phyloP scores from a whole-genome alignment of 2,888 invertebrate genomes.

The Schizotus pectinicornis region DNA sequence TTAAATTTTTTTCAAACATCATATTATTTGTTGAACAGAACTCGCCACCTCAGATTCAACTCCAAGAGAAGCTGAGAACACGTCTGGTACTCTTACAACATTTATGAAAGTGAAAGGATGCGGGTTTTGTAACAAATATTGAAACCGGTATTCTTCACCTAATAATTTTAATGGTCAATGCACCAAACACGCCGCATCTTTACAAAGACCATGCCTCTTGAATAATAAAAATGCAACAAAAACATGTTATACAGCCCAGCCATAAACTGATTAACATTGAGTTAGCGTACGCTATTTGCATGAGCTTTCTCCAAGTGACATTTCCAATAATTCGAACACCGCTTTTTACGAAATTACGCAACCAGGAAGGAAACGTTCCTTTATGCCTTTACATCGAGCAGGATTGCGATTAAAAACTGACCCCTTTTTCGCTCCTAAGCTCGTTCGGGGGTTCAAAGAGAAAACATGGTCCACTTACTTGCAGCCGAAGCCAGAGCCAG shows the following conservation, averaged over 20 bases:
- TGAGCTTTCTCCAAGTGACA: conserved; percentile 10
- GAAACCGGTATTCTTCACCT: conserved; percentile 13
- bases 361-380: conserved; percentile 9
- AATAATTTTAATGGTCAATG: neutral
- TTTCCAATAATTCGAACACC: conserved; percentile 2
- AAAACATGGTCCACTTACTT: conserved; percentile 42
- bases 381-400: too few species aligned
- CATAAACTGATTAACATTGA: too few species aligned
- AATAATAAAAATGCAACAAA: neutral
- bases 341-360: conserved; percentile 17
- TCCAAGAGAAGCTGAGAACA: conserved; percentile 2
- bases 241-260: neutral
- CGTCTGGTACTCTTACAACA: neutral
- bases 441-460: neutral
- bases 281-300: too few species aligned
- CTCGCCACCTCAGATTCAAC: too few species aligned
- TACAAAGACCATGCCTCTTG: too few species aligned
- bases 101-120: conserved; percentile 23
- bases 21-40: too few species aligned
- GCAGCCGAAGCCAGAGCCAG: conserved; percentile 39
- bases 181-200: too few species aligned
- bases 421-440: too few species aligned
- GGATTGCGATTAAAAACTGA: neutral
- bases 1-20: too few species aligned
- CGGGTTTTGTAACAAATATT: conserved; percentile 9